These are phyloP conservation scores for Cariama cristata DNA, from an alignment of 2,113 vertebrate species.

Conservation along the genomic window DNA sequence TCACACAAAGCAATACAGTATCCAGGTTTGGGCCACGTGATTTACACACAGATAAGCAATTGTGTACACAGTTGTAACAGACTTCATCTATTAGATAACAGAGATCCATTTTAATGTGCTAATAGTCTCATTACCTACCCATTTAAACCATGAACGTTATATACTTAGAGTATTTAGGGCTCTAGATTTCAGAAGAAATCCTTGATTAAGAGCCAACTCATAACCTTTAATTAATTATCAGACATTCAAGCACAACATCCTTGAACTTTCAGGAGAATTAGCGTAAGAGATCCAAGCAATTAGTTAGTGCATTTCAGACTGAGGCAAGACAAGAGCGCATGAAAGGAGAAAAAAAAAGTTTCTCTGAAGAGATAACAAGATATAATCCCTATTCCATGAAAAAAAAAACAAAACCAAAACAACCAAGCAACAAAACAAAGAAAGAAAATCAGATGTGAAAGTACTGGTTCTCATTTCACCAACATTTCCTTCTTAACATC, in stretches of 20 bases:
- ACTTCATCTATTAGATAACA: neutral
- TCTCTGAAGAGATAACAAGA: conserved; percentile 8
- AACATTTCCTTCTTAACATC: neutral
- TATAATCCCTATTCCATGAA: neutral
- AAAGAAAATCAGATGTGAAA: neutral
- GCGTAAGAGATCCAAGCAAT: conserved; percentile 70
- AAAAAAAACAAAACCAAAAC: neutral
- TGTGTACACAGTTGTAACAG: neutral
- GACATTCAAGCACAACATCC: conserved; percentile 72
- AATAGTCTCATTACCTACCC: neutral
- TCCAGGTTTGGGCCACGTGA: fast-evolving
- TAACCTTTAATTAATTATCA: conserved; percentile 80
- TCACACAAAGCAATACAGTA: neutral
- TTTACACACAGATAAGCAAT: neutral
- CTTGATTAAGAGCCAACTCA: conserved; percentile 71
- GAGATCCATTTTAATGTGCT: neutral
- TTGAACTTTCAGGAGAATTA: conserved; percentile 79
- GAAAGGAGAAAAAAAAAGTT: neutral
- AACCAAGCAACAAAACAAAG: too few relatives aligned
- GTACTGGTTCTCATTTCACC: neutral
- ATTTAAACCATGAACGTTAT: neutral
- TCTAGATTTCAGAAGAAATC: conserved; percentile 50
- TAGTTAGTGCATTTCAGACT: conserved; percentile 72
- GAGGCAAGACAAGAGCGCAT: conserved; percentile 27
- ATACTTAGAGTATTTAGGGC: neutral